A percentile compares a stretch with the other conserved stretches of the same genome.
These are phyloP conservation scores for Linhomoeus sp. DNA, from an alignment of 2,888 invertebrate genomes.

Conservation along the genomic window DNA sequence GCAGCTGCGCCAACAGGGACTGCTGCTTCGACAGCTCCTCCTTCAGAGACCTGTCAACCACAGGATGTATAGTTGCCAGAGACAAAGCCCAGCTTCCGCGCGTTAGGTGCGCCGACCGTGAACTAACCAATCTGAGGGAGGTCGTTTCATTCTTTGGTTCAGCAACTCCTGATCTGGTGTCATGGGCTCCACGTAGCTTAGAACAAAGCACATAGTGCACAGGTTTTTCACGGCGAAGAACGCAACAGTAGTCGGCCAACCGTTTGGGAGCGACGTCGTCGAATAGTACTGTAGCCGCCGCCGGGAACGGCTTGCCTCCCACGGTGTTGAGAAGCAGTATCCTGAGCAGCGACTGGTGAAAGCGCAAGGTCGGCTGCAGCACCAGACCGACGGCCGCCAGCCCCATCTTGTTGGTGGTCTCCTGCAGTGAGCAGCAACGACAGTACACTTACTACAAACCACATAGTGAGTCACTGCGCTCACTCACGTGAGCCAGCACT, in stretches of 20 bases:
- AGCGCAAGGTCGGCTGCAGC: constrained; percentile 19
- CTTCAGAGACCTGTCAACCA: constrained; percentile 10
- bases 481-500: constrained; percentile 14
- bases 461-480: no score
- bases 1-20: constrained; percentile 15
- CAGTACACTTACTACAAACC: not conserved
- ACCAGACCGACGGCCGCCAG: constrained; percentile 21
- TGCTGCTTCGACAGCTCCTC: constrained; percentile 19
- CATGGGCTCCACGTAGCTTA: not conserved
- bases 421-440: constrained; percentile 8
- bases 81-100: constrained; percentile 5
- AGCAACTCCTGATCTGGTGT: not conserved
- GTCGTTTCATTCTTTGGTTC: no score
- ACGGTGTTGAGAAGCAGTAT: constrained; percentile 7
- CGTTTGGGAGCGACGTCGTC: no score
- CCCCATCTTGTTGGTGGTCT: constrained; percentile 23
- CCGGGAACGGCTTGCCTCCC: no score
- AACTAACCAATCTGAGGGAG: no score
- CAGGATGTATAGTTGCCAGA: not conserved
- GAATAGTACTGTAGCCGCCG: no score
- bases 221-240: no score
- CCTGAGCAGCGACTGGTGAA: constrained; percentile 13
- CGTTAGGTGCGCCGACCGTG: not conserved
- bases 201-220: no score
- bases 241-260: no score